Conservation (phyloP, 2,888 invertebrate species). For the Trichogramma dendrolimi region DNA sequence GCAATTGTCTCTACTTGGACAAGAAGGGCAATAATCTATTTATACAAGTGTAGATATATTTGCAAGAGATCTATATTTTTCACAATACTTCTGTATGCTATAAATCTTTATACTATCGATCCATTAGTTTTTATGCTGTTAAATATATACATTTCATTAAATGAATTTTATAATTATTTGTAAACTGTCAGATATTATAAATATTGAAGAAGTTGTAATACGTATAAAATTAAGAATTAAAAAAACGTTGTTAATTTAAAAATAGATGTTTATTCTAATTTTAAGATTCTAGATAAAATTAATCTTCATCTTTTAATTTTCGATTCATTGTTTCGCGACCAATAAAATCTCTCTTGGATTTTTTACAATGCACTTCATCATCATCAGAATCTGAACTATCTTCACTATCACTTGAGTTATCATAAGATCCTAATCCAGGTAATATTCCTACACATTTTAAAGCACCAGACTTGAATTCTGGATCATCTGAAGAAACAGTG, state of each 20-base stretch:
- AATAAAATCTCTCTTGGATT: slow-evolving; percentile 49
- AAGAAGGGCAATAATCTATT: slow-evolving; percentile 59
- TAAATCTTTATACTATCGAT: slow-evolving; percentile 8
- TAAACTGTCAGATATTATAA: slow-evolving; percentile 4
- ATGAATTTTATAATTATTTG: slow-evolving; percentile 16
- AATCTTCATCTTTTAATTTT: slow-evolving; percentile 11
- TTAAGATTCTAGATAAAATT: slow-evolving; percentile 16
- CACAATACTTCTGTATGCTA: slow-evolving; percentile 4
- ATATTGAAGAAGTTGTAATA: neutral
- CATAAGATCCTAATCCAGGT: slow-evolving; percentile 79
- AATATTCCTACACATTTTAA: slow-evolving; percentile 73
- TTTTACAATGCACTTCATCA: slow-evolving; percentile 51
- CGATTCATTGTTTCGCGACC: slow-evolving; percentile 45
- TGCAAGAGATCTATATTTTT: slow-evolving; percentile 20
- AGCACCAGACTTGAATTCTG: slow-evolving; percentile 34
- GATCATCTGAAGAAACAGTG: slow-evolving; percentile 6
- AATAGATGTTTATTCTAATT: slow-evolving; percentile 26
- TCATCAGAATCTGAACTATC: slow-evolving; percentile 68
- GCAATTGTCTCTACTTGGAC: slow-evolving; percentile 77
- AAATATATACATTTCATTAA: slow-evolving; percentile 13
- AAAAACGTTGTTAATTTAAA: slow-evolving; percentile 23
- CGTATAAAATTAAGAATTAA: neutral
- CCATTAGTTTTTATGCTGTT: slow-evolving; percentile 16
- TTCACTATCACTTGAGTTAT: slow-evolving; percentile 65
- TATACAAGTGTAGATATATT: slow-evolving; percentile 20